Evolutionary conservation across 1,140 invertebrate genomes (phyloP).

Genomic region (Diabrotica undecimpunctata): DNA sequence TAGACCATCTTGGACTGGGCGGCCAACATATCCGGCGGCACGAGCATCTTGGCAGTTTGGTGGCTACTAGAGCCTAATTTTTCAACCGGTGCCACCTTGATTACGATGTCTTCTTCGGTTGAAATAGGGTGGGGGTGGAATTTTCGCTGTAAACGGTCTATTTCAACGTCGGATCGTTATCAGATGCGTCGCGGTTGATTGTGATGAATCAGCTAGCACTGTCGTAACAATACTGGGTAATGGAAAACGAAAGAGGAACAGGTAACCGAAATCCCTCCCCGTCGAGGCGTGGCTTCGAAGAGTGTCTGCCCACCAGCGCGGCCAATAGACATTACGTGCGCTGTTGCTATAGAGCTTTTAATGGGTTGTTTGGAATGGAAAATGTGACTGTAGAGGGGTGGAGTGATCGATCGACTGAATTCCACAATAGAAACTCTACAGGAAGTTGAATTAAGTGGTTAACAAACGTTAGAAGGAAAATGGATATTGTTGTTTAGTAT

Average conservation of each 20-base stretch:
- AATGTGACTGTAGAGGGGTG: too few relatives aligned
- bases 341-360: background rate
- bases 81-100: conserved; percentile 42
- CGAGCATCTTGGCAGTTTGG: conserved; percentile 62
- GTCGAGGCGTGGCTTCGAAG: conserved; percentile 4
- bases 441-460: too few relatives aligned
- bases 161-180: background rate
- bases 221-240: conserved; percentile 21
- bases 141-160: background rate
- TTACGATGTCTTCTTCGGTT: conserved; percentile 18
- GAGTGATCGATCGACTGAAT: background rate
- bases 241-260: conserved; percentile 17
- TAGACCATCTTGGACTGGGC: conserved; percentile 87
- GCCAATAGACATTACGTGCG: conserved; percentile 24
- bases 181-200: conserved; percentile 11
- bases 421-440: background rate
- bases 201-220: conserved; percentile 31
- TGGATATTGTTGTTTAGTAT: too few relatives aligned
- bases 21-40: conserved; percentile 83
- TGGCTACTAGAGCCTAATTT: conserved; percentile 36
- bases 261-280: conserved; percentile 29
- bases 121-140: conserved; percentile 9
- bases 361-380: background rate
- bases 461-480: too few relatives aligned
- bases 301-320: conserved; percentile 20